These are phyloP conservation scores for Subacronicta megacephala DNA, from an alignment of 2,888 invertebrate genomes.

Conservation along the genomic window DNA sequence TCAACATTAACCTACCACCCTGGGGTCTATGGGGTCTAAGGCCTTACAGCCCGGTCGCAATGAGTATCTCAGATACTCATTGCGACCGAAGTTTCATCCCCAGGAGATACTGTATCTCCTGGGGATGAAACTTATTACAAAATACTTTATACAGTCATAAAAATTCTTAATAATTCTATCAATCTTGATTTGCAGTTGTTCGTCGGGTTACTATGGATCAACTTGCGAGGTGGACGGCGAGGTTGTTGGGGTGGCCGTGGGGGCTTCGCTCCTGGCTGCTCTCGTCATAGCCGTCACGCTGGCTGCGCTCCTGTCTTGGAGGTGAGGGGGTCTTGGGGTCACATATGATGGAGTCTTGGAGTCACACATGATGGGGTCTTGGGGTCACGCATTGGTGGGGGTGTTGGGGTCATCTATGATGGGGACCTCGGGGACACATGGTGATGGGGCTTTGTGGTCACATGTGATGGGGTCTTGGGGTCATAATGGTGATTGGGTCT, in stretches of 20 bases:
- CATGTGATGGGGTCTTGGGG: not conserved
- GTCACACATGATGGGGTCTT: not conserved
- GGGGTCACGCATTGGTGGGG: not conserved
- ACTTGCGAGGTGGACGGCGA: conserved; percentile 97
- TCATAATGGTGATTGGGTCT: not conserved
- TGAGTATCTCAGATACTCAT: too few species aligned
- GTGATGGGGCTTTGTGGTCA: not conserved
- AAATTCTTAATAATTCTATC: too few species aligned
- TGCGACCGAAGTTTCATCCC: too few species aligned
- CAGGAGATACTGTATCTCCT: too few species aligned
- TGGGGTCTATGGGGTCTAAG: too few species aligned
- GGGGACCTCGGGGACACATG: too few species aligned
- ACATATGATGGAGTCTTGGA: not conserved
- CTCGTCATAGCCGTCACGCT: conserved; percentile 96
- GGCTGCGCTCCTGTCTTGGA: conserved; percentile 97
- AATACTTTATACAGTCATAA: too few species aligned
- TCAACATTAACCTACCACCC: too few species aligned
- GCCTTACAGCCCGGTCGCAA: too few species aligned
- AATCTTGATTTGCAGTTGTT: too few species aligned
- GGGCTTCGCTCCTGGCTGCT: conserved; percentile 96
- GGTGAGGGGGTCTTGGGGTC: conserved; percentile 82
- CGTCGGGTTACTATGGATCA: conserved; percentile 96
- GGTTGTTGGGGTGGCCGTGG: conserved; percentile 96
- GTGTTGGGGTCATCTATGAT: not conserved
- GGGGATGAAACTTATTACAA: too few species aligned